Evolutionary conservation across 1,140 invertebrate species (phyloP).

Genomic region (Nasonia giraulti): DNA sequence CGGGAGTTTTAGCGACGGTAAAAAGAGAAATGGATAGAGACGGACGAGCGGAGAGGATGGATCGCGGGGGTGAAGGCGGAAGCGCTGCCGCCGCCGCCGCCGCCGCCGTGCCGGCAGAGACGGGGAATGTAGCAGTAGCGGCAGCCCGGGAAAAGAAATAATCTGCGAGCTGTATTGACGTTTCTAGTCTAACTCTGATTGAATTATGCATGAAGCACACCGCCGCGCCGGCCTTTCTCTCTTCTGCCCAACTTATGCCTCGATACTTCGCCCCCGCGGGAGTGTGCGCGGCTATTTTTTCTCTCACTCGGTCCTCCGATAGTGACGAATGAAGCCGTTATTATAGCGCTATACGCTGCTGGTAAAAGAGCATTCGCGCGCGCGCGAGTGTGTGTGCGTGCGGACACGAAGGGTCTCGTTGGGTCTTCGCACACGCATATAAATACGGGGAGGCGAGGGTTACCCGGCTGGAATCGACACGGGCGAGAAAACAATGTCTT

Average conservation of each 20-base stretch:
- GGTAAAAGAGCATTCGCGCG: no score
- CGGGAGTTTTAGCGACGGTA: constrained; percentile 56
- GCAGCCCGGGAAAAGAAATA: constrained; percentile 75
- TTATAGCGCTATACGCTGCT: no score
- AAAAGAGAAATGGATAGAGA: constrained; percentile 48
- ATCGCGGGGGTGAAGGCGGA: constrained; percentile 41
- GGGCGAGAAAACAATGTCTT: constrained; percentile 56
- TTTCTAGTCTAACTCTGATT: constrained; percentile 76
- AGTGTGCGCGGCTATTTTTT: constrained; percentile 2
- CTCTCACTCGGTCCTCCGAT: constrained; percentile 4
- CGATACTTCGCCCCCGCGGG: neutral
- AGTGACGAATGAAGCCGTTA: constrained; percentile 38
- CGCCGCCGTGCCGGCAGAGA: constrained; percentile 16
- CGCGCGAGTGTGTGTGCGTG: no score
- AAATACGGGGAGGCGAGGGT: constrained; percentile 40
- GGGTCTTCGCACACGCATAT: neutral
- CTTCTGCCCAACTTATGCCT: constrained; percentile 36
- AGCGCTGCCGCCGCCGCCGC: constrained; percentile 29
- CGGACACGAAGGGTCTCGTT: neutral
- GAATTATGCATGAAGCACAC: constrained; percentile 73
- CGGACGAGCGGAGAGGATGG: constrained; percentile 62
- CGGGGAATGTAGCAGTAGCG: constrained; percentile 64
- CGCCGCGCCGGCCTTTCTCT: neutral
- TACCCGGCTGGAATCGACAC: constrained; percentile 34
- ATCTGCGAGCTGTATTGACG: constrained; percentile 76